Percentiles rank a stretch among this genome's conserved stretches.
Conservation (phyloP, 2,888 invertebrate species). For the Entomobrya proxima region DNA sequence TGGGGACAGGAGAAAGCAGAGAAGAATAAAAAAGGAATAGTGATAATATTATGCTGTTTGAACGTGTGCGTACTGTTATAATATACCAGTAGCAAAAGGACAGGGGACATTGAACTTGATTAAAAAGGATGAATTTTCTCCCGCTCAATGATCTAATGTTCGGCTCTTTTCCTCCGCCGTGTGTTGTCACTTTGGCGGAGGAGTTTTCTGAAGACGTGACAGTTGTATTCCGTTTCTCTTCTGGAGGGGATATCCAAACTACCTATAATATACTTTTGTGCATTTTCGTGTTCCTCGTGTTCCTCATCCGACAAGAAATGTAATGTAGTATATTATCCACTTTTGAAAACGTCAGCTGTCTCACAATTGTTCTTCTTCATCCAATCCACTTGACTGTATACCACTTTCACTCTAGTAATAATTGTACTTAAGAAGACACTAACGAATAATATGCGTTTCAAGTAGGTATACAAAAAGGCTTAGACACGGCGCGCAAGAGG, state of each 20-base stretch:
- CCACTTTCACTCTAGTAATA: not conserved
- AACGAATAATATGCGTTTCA: not conserved
- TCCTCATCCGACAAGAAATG: not conserved
- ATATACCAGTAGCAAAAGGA: constrained; percentile 11
- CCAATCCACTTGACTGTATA: constrained; percentile 11
- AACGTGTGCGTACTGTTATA: not conserved
- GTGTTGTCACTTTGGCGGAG: not conserved
- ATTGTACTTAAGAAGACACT: constrained; percentile 16
- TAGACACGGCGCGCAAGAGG: not conserved
- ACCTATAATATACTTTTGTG: too few relatives aligned
- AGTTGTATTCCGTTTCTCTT: constrained; percentile 6
- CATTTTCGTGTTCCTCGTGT: too few relatives aligned
- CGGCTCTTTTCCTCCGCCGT: not conserved
- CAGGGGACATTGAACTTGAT: constrained; percentile 64
- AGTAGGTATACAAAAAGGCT: not conserved
- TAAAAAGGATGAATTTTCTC: constrained; percentile 43
- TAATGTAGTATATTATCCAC: not conserved
- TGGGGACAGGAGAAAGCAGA: not conserved
- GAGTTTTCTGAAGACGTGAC: constrained; percentile 24
- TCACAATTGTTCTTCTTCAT: constrained; percentile 32
- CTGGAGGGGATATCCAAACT: too few relatives aligned
- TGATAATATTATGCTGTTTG: too few relatives aligned
- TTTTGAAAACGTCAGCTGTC: constrained; percentile 46
- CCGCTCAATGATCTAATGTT: not conserved
- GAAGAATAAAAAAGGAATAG: not conserved